These are phyloP conservation scores for Acronicta psi DNA, from an alignment of 2,888 invertebrate species.

Conservation along the genomic window DNA sequence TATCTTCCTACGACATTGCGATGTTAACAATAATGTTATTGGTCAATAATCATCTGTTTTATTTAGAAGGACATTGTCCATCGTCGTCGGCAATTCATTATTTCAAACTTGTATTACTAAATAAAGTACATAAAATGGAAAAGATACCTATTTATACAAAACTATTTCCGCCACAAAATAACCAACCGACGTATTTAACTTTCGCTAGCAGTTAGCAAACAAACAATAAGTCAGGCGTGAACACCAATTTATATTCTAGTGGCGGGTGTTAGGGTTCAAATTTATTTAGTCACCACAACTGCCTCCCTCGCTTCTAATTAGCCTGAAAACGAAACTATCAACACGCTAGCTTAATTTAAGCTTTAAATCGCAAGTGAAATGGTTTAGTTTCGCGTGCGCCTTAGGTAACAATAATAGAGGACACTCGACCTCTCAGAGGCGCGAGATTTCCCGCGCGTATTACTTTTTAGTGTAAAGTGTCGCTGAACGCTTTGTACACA, in stretches of 20 bases:
- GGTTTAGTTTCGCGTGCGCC: conserved; percentile 53
- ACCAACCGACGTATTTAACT: conserved; percentile 50
- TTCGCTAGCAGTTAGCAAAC: conserved; percentile 53
- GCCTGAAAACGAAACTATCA: conserved; percentile 80
- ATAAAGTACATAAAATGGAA: not conserved
- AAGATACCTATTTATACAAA: conserved; percentile 2
- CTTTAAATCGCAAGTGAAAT: conserved; percentile 57
- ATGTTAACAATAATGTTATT: too few species aligned
- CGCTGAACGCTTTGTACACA: conserved; percentile 58
- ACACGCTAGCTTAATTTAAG: conserved; percentile 34
- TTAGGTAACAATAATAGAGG: conserved; percentile 80
- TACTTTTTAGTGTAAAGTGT: conserved; percentile 58
- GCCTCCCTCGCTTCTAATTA: conserved; percentile 82
- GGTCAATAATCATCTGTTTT: too few species aligned
- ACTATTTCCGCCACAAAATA: conserved; percentile 35
- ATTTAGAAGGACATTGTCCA: too few species aligned
- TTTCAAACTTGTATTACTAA: too few species aligned
- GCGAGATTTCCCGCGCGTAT: conserved; percentile 78
- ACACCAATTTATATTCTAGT: conserved; percentile 51
- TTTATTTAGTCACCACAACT: conserved; percentile 58
- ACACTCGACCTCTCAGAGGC: conserved; percentile 81
- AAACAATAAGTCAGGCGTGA: conserved; percentile 48
- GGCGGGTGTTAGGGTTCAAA: conserved; percentile 63
- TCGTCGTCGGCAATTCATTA: too few species aligned
- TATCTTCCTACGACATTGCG: too few species aligned